These are phyloP conservation scores for Tipula helvola DNA, from an alignment of 2,888 invertebrate genomes.

Conservation along the genomic window DNA sequence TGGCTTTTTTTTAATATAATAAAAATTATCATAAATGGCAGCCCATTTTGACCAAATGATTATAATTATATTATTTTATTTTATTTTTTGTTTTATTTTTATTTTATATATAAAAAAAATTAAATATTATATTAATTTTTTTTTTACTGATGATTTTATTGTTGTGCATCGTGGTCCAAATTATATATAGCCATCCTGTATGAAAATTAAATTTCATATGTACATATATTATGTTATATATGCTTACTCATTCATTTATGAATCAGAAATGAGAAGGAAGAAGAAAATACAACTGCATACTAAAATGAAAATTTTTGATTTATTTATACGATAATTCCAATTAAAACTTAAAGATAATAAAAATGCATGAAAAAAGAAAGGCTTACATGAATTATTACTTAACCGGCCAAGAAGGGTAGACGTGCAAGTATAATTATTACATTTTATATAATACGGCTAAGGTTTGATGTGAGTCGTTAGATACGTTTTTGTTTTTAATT, in stretches of 20 bases:
- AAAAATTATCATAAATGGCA: constrained; percentile 8
- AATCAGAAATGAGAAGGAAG: neutral
- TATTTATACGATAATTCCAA: constrained; percentile 7
- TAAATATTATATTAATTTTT: neutral
- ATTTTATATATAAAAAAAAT: neutral
- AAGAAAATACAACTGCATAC: neutral
- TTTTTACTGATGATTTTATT: neutral
- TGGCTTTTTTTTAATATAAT: neutral
- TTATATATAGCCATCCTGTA: neutral
- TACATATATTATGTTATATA: neutral
- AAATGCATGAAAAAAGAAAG: neutral
- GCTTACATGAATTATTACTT: neutral
- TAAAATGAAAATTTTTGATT: neutral
- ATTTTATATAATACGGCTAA: neutral
- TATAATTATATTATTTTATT: neutral
- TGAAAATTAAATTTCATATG: neutral
- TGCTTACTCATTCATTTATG: neutral
- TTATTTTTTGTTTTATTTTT: neutral
- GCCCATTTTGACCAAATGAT: constrained; percentile 7
- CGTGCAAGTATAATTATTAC: neutral
- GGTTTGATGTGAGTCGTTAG: neutral
- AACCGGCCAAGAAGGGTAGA: neutral
- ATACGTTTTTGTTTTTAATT: neutral
- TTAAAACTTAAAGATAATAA: neutral
- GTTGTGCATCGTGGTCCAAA: neutral